A percentile compares a stretch with the other conserved stretches of the same genome.
Conservation (phyloP, 2,888 invertebrate species). For the Phorcus lineatus region DNA sequence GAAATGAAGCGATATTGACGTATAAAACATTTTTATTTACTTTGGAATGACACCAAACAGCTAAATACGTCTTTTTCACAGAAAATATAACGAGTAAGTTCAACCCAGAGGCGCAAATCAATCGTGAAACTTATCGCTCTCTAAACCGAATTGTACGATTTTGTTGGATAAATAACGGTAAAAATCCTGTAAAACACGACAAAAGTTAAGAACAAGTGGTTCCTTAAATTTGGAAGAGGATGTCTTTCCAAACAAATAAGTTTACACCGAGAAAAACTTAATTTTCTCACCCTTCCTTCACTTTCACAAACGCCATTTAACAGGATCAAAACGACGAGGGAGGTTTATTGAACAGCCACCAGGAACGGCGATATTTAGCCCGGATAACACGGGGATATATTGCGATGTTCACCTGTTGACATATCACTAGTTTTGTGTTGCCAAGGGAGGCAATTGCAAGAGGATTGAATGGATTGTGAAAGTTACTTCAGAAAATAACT, state of each 20-base stretch:
- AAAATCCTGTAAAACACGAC: conserved; percentile 3
- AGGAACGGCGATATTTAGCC: background rate
- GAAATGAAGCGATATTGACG: background rate
- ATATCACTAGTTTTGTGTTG: background rate
- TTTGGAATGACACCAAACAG: background rate
- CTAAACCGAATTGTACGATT: background rate
- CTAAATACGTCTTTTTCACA: background rate
- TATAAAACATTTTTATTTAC: background rate
- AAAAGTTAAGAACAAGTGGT: conserved; percentile 35
- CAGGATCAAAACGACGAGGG: conserved; percentile 25
- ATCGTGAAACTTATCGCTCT: conserved; percentile 35
- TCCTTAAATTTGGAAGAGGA: conserved; percentile 20
- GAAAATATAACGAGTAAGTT: background rate
- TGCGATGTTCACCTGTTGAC: conserved; percentile 5
- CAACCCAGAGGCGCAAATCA: conserved; percentile 17
- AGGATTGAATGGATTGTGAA: background rate
- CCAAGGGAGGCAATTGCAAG: background rate
- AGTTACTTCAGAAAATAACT: conserved; percentile 7
- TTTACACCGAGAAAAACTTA: conserved; percentile 26
- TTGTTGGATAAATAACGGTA: conserved; percentile 9
- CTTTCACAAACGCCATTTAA: conserved; percentile 28
- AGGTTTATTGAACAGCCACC: conserved; percentile 16
- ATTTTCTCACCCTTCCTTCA: conserved; percentile 34
- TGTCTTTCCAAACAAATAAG: background rate
- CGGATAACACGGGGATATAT: background rate